A percentile compares a stretch with the other conserved stretches of the same genome.
Evolutionary conservation across 2,113 vertebrate species (phyloP).

Genomic region (Oryzias celebensis): DNA sequence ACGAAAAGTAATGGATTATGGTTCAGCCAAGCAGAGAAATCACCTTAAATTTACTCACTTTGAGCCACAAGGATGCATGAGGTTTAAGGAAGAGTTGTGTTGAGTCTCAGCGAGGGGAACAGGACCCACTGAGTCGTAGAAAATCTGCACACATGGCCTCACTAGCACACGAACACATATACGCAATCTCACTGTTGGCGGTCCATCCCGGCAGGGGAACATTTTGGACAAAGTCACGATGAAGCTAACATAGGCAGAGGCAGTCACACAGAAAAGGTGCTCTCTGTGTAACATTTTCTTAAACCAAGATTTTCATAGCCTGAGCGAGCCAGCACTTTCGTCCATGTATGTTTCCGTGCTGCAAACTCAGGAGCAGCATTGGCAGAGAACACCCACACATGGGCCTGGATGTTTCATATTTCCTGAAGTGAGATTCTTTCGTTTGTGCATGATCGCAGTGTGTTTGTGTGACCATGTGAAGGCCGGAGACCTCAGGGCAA

Average conservation of each 20-base stretch:
- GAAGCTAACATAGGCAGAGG: constrained; percentile 39
- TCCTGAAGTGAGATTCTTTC: not conserved
- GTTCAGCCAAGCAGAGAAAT: no score
- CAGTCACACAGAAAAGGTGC: constrained; percentile 42
- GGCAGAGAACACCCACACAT: not conserved
- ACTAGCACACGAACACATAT: not conserved
- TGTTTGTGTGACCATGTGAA: constrained; percentile 28
- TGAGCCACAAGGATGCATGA: no score
- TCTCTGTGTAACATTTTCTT: constrained; percentile 20
- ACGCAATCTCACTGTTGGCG: constrained; percentile 17
- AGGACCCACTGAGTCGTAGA: no score
- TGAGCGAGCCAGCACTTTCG: not conserved
- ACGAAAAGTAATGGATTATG: no score
- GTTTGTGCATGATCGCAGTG: constrained; percentile 11
- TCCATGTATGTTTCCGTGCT: constrained; percentile 14
- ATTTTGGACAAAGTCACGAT: constrained; percentile 55
- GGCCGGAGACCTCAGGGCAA: constrained; percentile 24
- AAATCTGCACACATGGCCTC: not conserved
- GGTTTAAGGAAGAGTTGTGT: no score
- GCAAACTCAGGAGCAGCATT: constrained; percentile 8
- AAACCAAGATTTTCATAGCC: constrained; percentile 12
- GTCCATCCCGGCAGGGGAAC: constrained; percentile 40
- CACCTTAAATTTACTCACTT: no score
- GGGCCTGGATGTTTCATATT: not conserved
- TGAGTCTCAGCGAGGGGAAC: no score